Evolutionary conservation across 2,797 vertebrate species (phyloP), one percentile per base, ranked within the genome.

Genomic region (Lutjanus campechanus): DNA sequence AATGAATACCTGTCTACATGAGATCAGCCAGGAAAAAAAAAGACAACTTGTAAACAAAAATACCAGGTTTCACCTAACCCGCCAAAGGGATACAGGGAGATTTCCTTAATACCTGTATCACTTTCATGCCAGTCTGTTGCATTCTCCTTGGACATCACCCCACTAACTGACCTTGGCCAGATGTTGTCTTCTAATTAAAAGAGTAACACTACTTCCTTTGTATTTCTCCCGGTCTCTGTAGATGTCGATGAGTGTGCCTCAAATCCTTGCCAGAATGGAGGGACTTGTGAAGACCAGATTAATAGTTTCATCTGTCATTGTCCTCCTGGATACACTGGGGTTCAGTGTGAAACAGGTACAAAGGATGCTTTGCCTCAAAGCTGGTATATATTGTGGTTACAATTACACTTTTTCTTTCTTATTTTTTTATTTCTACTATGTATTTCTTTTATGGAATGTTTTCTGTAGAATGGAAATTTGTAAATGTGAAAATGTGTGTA

Each of bases 201-300:
- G 75, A 69, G 77, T 75, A 46, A 83, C 66, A 77, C 63, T 86
- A 54, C 76, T 17, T 65, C 41, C 83, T 86, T 86, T 91, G 84
- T 87, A 8, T 85, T 73, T 75, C 60, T 84, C 20, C 29, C 19
- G 81, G 69, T 71, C 73, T 58, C 62, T 85, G 43, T 87, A 99
- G 98, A 99, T 83, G 96, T 99, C 76, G 90, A 98, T 0, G 97
- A 97, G 85, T 99, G 98, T 71, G 94, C 95, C 43, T 99, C 98
- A 51, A 82, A 93, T 19, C 98, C 98, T 0, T 99, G 98, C 93
- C 96, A 95, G 90, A 98, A 98, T 0, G 96, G 96, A 76, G 98
- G 96, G 53, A 95, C 95, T 51, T 99, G 98, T 91, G 79, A 91
- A 60, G 96, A 98, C 0, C 89, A 90, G 50, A 77, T 96, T 0